Percentiles rank a stretch among this genome's conserved stretches.
These are phyloP conservation scores for Melanotaenia maccullochi DNA, from an alignment of 2,797 vertebrate genomes.

Conservation along the genomic window DNA sequence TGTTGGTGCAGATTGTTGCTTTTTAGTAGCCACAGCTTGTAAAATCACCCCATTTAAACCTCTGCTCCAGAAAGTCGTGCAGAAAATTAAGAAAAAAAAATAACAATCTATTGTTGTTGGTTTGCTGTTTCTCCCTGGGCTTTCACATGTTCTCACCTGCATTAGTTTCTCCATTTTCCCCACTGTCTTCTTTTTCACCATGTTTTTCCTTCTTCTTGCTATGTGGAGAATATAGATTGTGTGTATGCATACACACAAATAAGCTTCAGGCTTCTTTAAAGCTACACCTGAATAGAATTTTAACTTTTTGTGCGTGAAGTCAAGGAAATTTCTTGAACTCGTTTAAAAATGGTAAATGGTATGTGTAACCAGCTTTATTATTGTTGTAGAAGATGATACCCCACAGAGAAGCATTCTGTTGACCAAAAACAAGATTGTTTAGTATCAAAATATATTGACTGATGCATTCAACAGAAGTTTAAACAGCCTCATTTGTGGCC, in stretches of 20 bases:
- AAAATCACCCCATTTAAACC: background rate
- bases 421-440: constrained; percentile 1
- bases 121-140: background rate
- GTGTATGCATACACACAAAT: background rate
- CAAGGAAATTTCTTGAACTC: background rate
- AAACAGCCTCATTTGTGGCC: constrained; percentile 18
- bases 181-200: no score
- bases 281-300: background rate
- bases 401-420: constrained; percentile 14
- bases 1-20: constrained; percentile 33
- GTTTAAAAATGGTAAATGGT: background rate
- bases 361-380: constrained; percentile 7
- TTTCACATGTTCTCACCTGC: no score
- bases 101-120: background rate
- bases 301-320: background rate
- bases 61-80: background rate
- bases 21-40: constrained; percentile 6
- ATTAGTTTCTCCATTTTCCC: no score
- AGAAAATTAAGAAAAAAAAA: background rate
- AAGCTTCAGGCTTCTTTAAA: background rate
- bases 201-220: no score
- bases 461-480: constrained; percentile 34
- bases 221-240: constrained; percentile 28
- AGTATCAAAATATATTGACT: constrained; percentile 17
- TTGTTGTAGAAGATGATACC: constrained; percentile 10